These are phyloP conservation scores for Steinernema scapterisci DNA, from an alignment of 2,888 invertebrate species.

Conservation along the genomic window DNA sequence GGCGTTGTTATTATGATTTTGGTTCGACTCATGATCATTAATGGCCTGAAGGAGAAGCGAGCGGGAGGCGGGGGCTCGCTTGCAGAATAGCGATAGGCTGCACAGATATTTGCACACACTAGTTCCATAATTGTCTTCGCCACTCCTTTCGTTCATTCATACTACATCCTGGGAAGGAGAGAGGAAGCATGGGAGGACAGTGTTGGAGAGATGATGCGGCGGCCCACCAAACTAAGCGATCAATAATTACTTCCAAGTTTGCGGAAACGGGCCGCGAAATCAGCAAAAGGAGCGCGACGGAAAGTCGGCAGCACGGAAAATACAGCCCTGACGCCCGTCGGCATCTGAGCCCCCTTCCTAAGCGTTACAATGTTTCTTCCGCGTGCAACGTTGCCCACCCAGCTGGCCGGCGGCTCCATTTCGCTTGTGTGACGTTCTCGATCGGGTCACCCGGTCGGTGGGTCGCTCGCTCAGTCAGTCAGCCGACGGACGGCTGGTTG, in stretches of 20 bases:
- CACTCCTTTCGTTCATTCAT: too few relatives aligned
- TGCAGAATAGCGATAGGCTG: neutral
- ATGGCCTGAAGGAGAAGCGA: constrained; percentile 10
- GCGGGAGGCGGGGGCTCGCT: neutral
- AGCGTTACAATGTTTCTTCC: constrained; percentile 23
- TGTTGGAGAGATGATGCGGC: neutral
- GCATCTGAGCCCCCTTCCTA: neutral
- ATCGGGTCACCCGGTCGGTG: constrained; percentile 27
- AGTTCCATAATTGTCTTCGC: too few relatives aligned
- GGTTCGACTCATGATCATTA: neutral
- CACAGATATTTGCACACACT: neutral
- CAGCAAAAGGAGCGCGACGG: neutral
- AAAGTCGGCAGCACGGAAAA: neutral
- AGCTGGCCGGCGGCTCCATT: constrained; percentile 23
- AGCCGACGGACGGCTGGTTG: neutral
- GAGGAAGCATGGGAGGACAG: neutral
- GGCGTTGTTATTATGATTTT: neutral
- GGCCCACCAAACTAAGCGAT: constrained; percentile 26
- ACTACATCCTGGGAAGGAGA: too few relatives aligned
- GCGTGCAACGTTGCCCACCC: constrained; percentile 10
- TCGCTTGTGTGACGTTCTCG: constrained; percentile 18
- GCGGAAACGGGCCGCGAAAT: neutral
- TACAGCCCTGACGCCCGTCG: neutral
- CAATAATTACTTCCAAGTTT: constrained; percentile 26
- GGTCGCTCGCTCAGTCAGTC: constrained; percentile 11